Conservation (phyloP, 2,888 invertebrate species). For the Zhengitettix transpicula region DNA sequence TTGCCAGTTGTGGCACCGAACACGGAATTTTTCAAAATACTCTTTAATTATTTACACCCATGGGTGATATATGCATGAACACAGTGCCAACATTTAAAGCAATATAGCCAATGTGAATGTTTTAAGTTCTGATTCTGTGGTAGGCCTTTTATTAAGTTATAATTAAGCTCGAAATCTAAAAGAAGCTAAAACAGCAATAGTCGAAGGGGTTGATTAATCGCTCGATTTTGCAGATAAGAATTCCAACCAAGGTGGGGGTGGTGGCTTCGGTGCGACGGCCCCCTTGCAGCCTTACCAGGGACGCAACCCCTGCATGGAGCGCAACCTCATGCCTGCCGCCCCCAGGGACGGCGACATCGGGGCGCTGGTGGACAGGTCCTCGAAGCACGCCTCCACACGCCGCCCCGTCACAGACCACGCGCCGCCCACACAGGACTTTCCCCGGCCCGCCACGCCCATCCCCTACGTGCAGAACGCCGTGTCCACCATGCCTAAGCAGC, state of each 20-base stretch:
- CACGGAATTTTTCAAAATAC: too few species aligned
- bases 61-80: too few species aligned
- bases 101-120: too few species aligned
- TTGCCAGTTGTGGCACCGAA: too few species aligned
- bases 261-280: constrained; percentile 6
- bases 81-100: too few species aligned
- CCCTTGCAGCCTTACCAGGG: constrained; percentile 66
- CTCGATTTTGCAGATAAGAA: constrained; percentile 28
- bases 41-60: too few species aligned
- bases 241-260: constrained; percentile 27
- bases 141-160: too few species aligned
- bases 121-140: too few species aligned
- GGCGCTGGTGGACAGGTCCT: constrained; percentile 20
- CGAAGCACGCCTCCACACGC: constrained; percentile 8
- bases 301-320: constrained; percentile 62
- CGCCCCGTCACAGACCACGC: constrained; percentile 21
- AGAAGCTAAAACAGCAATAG: too few species aligned
- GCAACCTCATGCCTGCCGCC: constrained; percentile 46
- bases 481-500: constrained; percentile 23
- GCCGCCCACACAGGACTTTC: constrained; percentile 32
- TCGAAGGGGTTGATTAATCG: too few species aligned
- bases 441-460: constrained; percentile 36
- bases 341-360: constrained; percentile 38
- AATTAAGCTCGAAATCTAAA: too few species aligned
- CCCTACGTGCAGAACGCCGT: constrained; percentile 63